A percentile compares a stretch with the other conserved stretches of the same genome.
These are phyloP conservation scores for Charadrius vociferus DNA, from an alignment of 2,113 vertebrate genomes.

Conservation along the genomic window DNA sequence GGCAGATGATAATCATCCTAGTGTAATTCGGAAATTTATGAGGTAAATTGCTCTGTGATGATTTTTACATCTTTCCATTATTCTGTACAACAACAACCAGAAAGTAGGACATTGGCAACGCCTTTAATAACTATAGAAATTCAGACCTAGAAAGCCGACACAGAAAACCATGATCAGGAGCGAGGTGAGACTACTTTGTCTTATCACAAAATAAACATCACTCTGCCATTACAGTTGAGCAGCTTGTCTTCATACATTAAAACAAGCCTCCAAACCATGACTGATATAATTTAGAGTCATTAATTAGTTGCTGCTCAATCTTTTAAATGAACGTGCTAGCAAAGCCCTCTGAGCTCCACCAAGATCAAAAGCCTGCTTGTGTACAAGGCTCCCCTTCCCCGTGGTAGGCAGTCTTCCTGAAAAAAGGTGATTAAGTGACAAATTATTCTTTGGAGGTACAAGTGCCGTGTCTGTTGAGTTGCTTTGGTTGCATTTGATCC, in stretches of 20 bases:
- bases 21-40: not conserved
- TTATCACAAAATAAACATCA: not conserved
- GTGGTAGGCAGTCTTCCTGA: not conserved
- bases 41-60: not conserved
- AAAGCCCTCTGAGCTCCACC: not conserved
- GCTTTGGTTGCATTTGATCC: not conserved
- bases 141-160: not conserved
- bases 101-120: not conserved
- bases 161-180: not conserved
- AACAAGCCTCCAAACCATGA: not conserved
- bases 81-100: not conserved
- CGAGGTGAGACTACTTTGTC: not conserved
- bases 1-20: not conserved
- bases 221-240: not conserved
- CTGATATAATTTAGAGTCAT: not conserved
- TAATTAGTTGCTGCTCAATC: conserved; percentile 4
- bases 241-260: not conserved
- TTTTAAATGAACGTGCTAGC: not conserved
- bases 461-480: not conserved
- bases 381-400: not conserved
- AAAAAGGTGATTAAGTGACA: not conserved
- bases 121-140: not conserved
- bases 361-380: not conserved
- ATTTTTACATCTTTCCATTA: not conserved
- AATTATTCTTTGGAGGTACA: not conserved